Evolutionary conservation across 2,797 vertebrate genomes (phyloP).

Genomic region (Siniperca undulata): DNA sequence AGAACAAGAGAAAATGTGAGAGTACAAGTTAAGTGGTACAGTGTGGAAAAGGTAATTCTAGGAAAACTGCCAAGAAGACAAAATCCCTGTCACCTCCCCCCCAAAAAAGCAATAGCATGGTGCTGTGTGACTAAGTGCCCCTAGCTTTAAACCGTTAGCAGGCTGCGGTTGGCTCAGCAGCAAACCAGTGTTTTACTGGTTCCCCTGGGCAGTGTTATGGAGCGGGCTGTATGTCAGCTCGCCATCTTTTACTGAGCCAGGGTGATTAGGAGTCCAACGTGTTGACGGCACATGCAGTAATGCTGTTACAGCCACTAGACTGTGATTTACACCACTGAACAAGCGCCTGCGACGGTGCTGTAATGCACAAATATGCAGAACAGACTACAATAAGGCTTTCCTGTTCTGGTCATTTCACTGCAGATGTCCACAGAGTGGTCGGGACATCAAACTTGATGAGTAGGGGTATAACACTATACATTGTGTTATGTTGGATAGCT

Average conservation of each 20-base stretch:
- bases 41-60: not conserved
- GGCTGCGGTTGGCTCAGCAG: conserved; percentile 55
- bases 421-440: not conserved
- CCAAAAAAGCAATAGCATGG: not conserved
- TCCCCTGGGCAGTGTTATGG: conserved; percentile 72
- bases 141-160: conserved; percentile 48
- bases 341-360: conserved; percentile 14
- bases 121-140: conserved; percentile 30
- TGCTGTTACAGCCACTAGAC: conserved; percentile 50
- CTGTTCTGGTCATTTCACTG: conserved; percentile 12
- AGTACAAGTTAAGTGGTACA: not conserved
- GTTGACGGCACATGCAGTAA: conserved; percentile 64
- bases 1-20: not conserved
- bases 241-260: conserved; percentile 74
- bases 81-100: conserved; percentile 13
- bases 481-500: not conserved
- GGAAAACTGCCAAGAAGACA: conserved; percentile 21
- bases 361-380: conserved; percentile 27
- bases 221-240: conserved; percentile 45
- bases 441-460: not conserved
- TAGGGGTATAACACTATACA: not conserved
- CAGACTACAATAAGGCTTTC: not conserved
- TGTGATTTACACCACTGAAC: conserved; percentile 62
- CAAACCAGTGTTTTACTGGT: conserved; percentile 70
- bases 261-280: conserved; percentile 68